Conservation (phyloP, 2,113 vertebrate genomes). For the Corvus cornix region DNA sequence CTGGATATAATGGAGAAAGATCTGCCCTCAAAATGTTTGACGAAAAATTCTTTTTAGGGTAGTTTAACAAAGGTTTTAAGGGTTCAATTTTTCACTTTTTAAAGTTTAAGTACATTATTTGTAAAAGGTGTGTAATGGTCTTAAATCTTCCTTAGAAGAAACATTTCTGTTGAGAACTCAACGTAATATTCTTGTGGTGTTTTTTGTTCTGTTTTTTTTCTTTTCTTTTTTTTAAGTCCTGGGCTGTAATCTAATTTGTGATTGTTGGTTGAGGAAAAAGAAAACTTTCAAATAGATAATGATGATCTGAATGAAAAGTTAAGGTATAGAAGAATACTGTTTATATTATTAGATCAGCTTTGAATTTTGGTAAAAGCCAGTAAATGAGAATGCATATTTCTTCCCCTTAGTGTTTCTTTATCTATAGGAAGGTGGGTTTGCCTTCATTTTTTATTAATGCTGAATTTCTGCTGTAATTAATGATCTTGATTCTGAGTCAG, state of each 20-base stretch:
- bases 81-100: background rate
- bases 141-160: constrained; percentile 12
- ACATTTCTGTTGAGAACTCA: constrained; percentile 9
- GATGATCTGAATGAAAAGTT: constrained; percentile 49
- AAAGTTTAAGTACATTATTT: background rate
- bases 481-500: background rate
- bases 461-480: background rate
- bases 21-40: background rate
- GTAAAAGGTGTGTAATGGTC: background rate
- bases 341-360: constrained; percentile 7
- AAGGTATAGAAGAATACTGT: background rate
- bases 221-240: background rate
- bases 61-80: background rate
- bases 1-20: background rate
- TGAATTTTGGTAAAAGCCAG: constrained; percentile 3
- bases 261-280: background rate
- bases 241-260: constrained; percentile 14
- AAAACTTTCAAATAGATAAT: constrained; percentile 40
- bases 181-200: background rate
- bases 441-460: background rate
- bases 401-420: background rate
- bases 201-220: background rate
- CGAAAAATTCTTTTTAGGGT: background rate
- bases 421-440: background rate
- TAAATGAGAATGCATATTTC: background rate